These are phyloP conservation scores for Sternarchorhynchus goeldii DNA, from an alignment of 2,797 vertebrate genomes.

Conservation along the genomic window DNA sequence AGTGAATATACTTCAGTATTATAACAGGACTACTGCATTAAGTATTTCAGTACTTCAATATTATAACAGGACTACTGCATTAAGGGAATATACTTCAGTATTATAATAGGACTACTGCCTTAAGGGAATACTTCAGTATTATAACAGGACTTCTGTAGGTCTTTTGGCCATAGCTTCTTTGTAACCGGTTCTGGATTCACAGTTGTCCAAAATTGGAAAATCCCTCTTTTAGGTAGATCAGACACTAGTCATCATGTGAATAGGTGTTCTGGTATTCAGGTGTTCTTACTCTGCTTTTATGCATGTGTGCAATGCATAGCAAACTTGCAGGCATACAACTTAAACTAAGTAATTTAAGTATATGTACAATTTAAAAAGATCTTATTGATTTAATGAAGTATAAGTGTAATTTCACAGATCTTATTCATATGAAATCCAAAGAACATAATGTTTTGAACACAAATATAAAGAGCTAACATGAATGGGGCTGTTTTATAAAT, in stretches of 20 bases:
- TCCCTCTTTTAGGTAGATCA: not conserved
- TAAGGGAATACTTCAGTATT: not conserved
- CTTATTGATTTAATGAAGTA: no score
- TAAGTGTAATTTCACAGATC: no score
- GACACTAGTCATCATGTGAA: not conserved
- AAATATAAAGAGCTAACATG: no score
- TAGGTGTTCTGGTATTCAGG: not conserved
- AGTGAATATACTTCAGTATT: constrained; percentile 1
- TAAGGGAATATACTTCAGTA: constrained; percentile 2
- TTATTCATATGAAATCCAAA: no score
- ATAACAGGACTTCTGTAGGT: not conserved
- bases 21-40: not conserved
- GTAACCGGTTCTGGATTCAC: not conserved
- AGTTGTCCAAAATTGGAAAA: constrained; percentile 2
- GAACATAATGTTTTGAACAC: no score
- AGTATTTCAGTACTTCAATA: not conserved
- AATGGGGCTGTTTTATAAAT: no score
- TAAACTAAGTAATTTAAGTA: no score
- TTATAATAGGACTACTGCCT: not conserved
- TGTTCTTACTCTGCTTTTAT: no score
- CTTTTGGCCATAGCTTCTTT: not conserved
- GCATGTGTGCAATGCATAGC: no score
- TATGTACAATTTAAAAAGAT: no score
- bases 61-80: not conserved
- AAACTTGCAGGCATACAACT: no score